Evolutionary conservation across 2,888 invertebrate genomes (phyloP), one percentile per base, ranked within the genome.

Genomic region (Mylabris sibirica): DNA sequence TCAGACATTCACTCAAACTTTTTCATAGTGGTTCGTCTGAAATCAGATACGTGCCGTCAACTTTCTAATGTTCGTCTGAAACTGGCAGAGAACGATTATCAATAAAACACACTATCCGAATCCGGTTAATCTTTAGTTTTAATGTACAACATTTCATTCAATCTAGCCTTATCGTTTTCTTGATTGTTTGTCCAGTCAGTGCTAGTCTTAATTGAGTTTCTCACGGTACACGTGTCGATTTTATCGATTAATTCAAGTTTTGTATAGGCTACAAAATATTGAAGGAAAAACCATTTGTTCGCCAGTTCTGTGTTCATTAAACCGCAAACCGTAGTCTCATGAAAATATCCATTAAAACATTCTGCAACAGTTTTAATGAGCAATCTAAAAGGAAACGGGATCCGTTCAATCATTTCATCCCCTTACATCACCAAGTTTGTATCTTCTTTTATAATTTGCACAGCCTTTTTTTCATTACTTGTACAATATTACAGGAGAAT

Each of bases 281-380:
- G 35, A 11, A 14, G 12, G 12, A 38, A 38, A 34, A 12, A 38
- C 1, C 38, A 14, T 44, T 44, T 5, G 11, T 17, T 17, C 3
- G 14, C 12, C 12, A 8, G n/a, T 44, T 44, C 41, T n/a, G 14
- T 44, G 14, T 44, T 49, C 3, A 57, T 20, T 1, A 12, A 57
- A 12, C 57, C 3, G 22, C 24, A 57, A 24, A 57, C 11, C 3
- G 20, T 12, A 9, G 20, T 24, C 14, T 26, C 14, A 26, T 57
- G 57, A n/a, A 57, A 57, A 57, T 57, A 53, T 26, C 6, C 26
- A 57, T 57, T 57, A 26, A 26, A 57, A 8, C 6, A 26, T 14
- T 57, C 8, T 4, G 26, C 57, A 57, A 57, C 57, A 57, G 6
- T 26, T 57, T 57, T 57, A 57, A 57, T 57, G 57, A 57, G 26